Evolutionary conservation across 2,113 vertebrate species (phyloP), one percentile per base, ranked within the genome.

Genomic region (Gobio gobio): DNA sequence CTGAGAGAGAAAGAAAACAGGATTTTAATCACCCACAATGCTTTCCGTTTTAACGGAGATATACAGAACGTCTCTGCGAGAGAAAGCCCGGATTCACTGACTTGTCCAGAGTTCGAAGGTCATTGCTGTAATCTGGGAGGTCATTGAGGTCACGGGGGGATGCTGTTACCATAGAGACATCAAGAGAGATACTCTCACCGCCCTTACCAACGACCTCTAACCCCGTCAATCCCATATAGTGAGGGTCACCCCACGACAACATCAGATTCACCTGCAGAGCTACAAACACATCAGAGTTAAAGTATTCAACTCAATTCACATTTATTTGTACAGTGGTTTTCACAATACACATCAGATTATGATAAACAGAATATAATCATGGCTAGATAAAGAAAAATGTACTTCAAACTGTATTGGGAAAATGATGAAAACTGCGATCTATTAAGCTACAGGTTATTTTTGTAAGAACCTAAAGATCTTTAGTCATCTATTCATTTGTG

Each of bases 191-290:
- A 2, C 95, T 92, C 4, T 97, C 95, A 2, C 98, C 96, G 0
- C 96, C 94, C 85, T 91, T 96, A 56, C 96, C 96, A 70, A 99
- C 96, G 87, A 99, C 93, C 90, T 99, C 98, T 84, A 99, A 89
- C 87, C 97, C 97, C 0, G 98, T 97, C 91, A 99, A 92, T 3
- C 98, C 98, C 83, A 99, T 90, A 91, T 97, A 99, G 87, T 98
- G 96, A 36, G 89, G 90, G 87, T 99, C 97, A 1, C 98, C 97
- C 98, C 98, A 99, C 0, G 98, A 97, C 78, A 94, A 87, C 0
- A 94, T 92, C 84, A 99, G 94, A 84, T 96, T 96, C 86, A 99
- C 89, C 16, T 94, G 95, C 80, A 99, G 94, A 87, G 94, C 98
- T 99, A 86, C 2, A 87, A 70, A 87, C 26, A 73, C 24, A 84